phyloP scores from a whole-genome alignment of 2,888 invertebrate genomes.

The Troglohyphantes excavatus region DNA sequence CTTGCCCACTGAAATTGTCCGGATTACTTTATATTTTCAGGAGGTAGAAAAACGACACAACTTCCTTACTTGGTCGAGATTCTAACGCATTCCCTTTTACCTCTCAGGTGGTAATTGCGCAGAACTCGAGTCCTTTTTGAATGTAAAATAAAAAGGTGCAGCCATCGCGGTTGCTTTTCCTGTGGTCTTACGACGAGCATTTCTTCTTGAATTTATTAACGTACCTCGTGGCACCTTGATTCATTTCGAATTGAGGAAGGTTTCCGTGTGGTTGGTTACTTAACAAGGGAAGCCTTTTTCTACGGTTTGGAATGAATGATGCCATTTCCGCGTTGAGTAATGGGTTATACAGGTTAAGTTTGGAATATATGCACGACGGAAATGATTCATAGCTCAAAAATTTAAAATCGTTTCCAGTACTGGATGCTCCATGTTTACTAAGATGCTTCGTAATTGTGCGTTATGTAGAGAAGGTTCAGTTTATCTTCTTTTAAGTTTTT shows the following conservation, averaged over 20 bases:
- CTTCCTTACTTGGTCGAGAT: too few species aligned
- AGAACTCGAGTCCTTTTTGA: not conserved
- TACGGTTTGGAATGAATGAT: not conserved
- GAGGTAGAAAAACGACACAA: too few species aligned
- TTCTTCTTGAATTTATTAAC: conserved; percentile 4
- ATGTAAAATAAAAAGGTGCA: conserved; percentile 4
- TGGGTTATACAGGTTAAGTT: not conserved
- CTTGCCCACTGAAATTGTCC: too few species aligned
- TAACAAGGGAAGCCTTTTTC: not conserved
- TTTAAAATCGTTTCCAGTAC: too few species aligned
- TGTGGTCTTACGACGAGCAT: not conserved
- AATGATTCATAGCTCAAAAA: not conserved
- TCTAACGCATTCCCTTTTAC: too few species aligned
- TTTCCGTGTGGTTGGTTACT: not conserved
- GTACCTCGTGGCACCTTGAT: not conserved
- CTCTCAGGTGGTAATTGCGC: too few species aligned
- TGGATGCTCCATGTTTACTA: too few species aligned
- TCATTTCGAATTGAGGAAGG: not conserved
- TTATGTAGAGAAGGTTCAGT: too few species aligned
- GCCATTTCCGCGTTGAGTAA: conserved; percentile 5
- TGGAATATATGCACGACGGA: not conserved
- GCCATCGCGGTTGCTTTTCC: not conserved
- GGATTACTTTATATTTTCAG: too few species aligned
- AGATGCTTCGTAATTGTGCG: too few species aligned
- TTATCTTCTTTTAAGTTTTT: too few species aligned